Base-by-base conservation (phyloP, 2,888 invertebrate genomes). In the Drosophila sordidula region DNA sequence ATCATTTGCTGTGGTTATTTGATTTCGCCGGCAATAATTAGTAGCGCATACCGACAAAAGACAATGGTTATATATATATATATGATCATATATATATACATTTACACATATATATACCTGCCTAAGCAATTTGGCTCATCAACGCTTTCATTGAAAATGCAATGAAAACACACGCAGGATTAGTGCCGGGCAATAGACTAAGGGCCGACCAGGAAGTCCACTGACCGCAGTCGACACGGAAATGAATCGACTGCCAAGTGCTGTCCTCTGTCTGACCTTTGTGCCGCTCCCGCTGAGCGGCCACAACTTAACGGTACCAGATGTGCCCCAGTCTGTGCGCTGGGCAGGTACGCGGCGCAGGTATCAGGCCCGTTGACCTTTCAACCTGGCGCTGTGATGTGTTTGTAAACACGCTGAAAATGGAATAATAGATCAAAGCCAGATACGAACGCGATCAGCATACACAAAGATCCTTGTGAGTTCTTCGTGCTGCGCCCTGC, bases 341-440 rank as follows among this genome's bases (percentile, higher is more conserved):
- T n/a, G 22, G 11, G 0, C 70, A 70, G 70, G 71, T 70, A 70
- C 39, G 4, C 42, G 25, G 11, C 8, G 16, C 34, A 42, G 61
- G 32, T 61, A 34, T 42, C 42, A 49, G 63, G 34, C 29, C 29
- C 57, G 58, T 41, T 69, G 26, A 69, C 49, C 65, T 56, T 62
- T 50, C 34, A 11, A 11, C 50, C 62, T 56, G 67, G 65, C 68
- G 65, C 79, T 82, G 80, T 80, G 78, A 78, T 85, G 83, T 85
- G 85, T 85, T 85, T 85, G 85, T 87, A 87, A 87, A 85, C 87
- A 85, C 76, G 63, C 61, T 73, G 82, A 78, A 87, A 87, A 85
- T 87, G 47, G 69, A 80, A 85, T 82, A 84, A 84, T 84, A 85
- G 87, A 87, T 87, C 85, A 84, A 76, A 75, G 71, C 55, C 75